Evolutionary conservation across 2,888 invertebrate genomes (phyloP), one percentile per base, ranked within the genome.

Genomic region (Tuta absoluta): DNA sequence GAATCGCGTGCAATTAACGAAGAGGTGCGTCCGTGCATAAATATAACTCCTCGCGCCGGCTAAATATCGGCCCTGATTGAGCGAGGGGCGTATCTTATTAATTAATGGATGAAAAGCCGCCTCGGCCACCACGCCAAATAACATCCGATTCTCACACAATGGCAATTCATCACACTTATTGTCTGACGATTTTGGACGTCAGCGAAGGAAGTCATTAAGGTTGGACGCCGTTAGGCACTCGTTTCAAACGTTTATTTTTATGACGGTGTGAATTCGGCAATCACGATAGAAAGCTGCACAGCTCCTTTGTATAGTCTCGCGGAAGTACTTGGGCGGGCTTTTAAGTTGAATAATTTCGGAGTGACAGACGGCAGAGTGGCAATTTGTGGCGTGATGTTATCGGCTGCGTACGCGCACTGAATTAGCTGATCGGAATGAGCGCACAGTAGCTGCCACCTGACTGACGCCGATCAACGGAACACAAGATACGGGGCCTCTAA

Each of bases 141-240:
- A 83, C 78, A 77, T 72, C 81, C 76, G 79, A 79, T 86, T 89
- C 89, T 85, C 89, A 89, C 86, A 88, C 86, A 83, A 85, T 80
- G 80, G 84, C 86, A 82, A 89, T 88, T 86, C 82, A 89, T 89
- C 88, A 88, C 80, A 86, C 84, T 87, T 85, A 87, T 87, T 88
- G 86, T 88, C 86, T 81, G 89, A 86, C 85, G 87, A 89, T 87
- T 87, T 84, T 71, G 80, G 81, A 86, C 87, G 89, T 90, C 89
- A 89, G 85, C 88, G 78, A 82, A 85, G 84, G 85, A 89, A 88
- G 85, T 86, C 85, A 89, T 89, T 88, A 88, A 80, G 81, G 72
- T 71, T 74, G 75, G 72, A 72, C 73, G 73, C 80, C 78, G 79
- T 82, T 85, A 86, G 78, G 73, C 78, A 78, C 76, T 78, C 80